Conservation (phyloP, 2,888 invertebrate genomes). For the Uloborus plumipes region DNA sequence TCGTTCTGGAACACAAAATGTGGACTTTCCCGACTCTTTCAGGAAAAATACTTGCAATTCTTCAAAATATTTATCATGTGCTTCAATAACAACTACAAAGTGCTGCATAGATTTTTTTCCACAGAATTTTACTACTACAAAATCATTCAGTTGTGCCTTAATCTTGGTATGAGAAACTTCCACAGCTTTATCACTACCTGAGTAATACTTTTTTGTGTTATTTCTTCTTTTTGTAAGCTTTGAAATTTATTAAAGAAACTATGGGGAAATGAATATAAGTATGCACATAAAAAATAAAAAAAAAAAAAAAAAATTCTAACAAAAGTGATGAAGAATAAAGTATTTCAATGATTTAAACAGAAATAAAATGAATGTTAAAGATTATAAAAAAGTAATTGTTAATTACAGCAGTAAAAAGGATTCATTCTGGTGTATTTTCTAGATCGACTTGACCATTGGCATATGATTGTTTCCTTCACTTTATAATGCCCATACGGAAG, state of each 20-base stretch:
- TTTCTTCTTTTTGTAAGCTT: background rate
- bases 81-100: no score
- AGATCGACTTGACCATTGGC: background rate
- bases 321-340: background rate
- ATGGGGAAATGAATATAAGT: background rate
- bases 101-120: background rate
- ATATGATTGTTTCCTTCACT: no score
- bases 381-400: no score
- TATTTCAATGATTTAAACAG: background rate
- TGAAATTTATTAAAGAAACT: no score
- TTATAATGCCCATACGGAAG: constrained; percentile 4
- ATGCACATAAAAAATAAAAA: background rate
- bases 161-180: no score
- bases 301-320: background rate
- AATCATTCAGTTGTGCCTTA: background rate
- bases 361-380: background rate
- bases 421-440: background rate
- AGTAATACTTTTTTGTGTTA: no score
- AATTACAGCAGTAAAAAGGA: background rate
- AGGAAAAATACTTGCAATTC: no score
- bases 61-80: no score
- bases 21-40: no score
- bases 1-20: no score
- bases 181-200: no score
- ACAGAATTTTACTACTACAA: no score